phyloP scores from a whole-genome alignment of 2,797 vertebrate genomes.

The Holocentrus rufus region DNA sequence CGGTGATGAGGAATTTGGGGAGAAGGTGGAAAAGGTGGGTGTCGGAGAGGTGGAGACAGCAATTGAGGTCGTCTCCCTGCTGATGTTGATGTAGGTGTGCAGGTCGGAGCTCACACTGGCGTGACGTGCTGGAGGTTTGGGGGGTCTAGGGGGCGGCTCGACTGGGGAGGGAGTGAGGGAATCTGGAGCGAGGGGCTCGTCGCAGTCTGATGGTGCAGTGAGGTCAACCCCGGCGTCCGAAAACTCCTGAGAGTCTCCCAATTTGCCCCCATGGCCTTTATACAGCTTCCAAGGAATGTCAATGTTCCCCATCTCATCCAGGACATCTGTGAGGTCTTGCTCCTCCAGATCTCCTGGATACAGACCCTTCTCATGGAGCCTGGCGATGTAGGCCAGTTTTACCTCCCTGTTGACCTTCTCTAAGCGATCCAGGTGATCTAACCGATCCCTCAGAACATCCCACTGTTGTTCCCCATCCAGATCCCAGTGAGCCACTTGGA shows the following conservation, averaged over 20 bases:
- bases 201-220: conserved; percentile 82
- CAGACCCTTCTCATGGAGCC: conserved; percentile 80
- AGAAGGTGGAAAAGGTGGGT: conserved; percentile 69
- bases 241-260: conserved; percentile 83
- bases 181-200: conserved; percentile 78
- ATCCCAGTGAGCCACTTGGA: conserved; percentile 83
- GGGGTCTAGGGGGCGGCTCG: conserved; percentile 80
- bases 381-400: conserved; percentile 77
- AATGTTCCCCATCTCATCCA: conserved; percentile 83
- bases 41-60: conserved; percentile 75
- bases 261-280: conserved; percentile 60
- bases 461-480: conserved; percentile 80
- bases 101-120: conserved; percentile 80
- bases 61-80: conserved; percentile 75
- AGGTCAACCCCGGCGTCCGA: conserved; percentile 86
- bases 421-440: conserved; percentile 83
- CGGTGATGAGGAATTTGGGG: conserved; percentile 76
- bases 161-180: conserved; percentile 79
- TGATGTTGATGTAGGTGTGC: conserved; percentile 84
- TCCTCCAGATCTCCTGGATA: conserved; percentile 80
- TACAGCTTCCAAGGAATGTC: conserved; percentile 82
- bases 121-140: conserved; percentile 82
- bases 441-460: conserved; percentile 80
- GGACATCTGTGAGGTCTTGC: conserved; percentile 77
- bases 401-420: conserved; percentile 85